Evolutionary conservation across 2,888 invertebrate species (phyloP).

Genomic region (Cheilosia urbana): DNA sequence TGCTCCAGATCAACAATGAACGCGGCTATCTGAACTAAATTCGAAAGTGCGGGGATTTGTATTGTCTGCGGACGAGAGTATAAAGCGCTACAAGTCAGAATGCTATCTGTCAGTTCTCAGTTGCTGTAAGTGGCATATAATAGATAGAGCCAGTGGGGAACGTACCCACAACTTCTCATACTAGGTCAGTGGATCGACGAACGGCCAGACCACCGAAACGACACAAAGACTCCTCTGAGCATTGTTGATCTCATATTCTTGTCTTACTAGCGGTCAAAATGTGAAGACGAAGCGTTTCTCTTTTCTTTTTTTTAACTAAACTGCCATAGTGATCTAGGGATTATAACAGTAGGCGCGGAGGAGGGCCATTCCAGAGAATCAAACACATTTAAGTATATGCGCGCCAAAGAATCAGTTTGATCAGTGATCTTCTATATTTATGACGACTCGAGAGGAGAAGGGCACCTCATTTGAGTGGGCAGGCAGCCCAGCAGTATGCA

Average conservation of each 20-base stretch:
- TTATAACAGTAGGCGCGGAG: slow-evolving; percentile 36
- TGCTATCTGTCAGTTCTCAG: slow-evolving; percentile 72
- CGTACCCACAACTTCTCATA: slow-evolving; percentile 42
- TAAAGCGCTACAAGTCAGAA: slow-evolving; percentile 62
- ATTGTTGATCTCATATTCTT: slow-evolving; percentile 49
- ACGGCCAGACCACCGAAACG: slow-evolving; percentile 48
- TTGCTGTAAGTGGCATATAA: slow-evolving; percentile 66
- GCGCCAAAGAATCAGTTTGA: slow-evolving; percentile 55
- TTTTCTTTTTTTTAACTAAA: slow-evolving; percentile 15
- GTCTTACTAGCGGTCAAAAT: slow-evolving; percentile 45
- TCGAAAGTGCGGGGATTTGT: slow-evolving; percentile 47
- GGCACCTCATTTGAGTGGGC: slow-evolving; percentile 58
- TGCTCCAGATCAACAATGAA: slow-evolving; percentile 31
- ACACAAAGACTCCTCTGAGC: slow-evolving; percentile 44
- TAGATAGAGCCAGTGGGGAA: slow-evolving; percentile 38
- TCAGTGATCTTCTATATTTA: slow-evolving; percentile 69
- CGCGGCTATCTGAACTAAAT: slow-evolving; percentile 58
- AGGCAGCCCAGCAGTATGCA: slow-evolving; percentile 29
- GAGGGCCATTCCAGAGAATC: neutral
- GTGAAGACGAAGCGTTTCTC: slow-evolving; percentile 54
- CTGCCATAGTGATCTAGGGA: slow-evolving; percentile 22
- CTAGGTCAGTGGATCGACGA: slow-evolving; percentile 70
- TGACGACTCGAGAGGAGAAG: slow-evolving; percentile 58
- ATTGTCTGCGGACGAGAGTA: slow-evolving; percentile 24
- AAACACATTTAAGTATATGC: slow-evolving; percentile 55